Evolutionary conservation across 2,113 vertebrate genomes (phyloP).

Genomic region (Pagrus major): DNA sequence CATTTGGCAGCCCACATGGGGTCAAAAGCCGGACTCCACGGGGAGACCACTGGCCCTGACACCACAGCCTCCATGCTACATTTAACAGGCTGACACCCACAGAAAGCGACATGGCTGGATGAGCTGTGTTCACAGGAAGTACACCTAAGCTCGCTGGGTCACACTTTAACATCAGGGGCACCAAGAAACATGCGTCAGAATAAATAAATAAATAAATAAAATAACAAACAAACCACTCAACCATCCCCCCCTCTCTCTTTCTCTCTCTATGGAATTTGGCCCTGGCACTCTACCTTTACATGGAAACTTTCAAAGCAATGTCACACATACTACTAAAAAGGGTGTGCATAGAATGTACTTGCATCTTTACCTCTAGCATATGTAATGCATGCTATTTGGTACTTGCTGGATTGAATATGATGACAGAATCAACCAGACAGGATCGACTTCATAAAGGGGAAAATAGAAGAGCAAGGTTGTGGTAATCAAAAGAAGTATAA

Average conservation of each 20-base stretch:
- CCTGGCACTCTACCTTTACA: conserved; percentile 11
- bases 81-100: conserved; percentile 73
- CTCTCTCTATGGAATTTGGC: conserved; percentile 33
- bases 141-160: conserved; percentile 52
- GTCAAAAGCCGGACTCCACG: conserved; percentile 52
- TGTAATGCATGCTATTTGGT: neutral
- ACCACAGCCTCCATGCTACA: conserved; percentile 69
- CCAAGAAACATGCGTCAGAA: conserved; percentile 48
- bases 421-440: neutral
- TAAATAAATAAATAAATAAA: conserved; percentile 59
- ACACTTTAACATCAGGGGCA: conserved; percentile 59
- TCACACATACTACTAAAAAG: conserved; percentile 3
- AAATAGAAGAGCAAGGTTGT: neutral
- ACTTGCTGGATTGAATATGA: neutral
- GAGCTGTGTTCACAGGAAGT: conserved; percentile 71
- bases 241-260: too few relatives aligned
- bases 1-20: conserved; percentile 51
- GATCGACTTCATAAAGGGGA: neutral
- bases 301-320: conserved; percentile 15
- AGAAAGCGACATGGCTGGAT: conserved; percentile 66
- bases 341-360: neutral
- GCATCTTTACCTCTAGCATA: neutral
- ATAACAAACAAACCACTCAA: conserved; percentile 57
- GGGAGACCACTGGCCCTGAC: conserved; percentile 52
- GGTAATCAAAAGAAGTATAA: neutral